Percentiles rank a stretch among this genome's conserved stretches.
phyloP scores from a whole-genome alignment of 30 jellyfish, hydroid and myxozoan species.

The Rhopilema esculentum region DNA sequence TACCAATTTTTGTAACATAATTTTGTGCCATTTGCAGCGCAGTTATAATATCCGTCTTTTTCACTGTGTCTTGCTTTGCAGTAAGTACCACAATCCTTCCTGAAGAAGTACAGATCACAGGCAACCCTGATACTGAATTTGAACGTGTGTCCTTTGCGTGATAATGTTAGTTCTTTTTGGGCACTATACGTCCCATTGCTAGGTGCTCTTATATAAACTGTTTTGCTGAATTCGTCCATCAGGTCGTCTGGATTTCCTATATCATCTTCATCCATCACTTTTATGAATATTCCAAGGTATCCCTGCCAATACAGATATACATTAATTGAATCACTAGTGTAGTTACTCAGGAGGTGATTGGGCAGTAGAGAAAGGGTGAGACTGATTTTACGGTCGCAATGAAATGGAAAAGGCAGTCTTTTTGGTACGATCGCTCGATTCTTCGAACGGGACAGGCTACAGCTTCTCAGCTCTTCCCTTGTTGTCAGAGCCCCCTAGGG shows the following conservation, averaged over 20 bases:
- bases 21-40: conserved; percentile 48
- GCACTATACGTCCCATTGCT: conserved; percentile 27
- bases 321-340: no score
- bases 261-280: conserved; percentile 55
- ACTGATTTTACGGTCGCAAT: no score
- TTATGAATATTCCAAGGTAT: conserved; percentile 11
- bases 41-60: conserved; percentile 13
- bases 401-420: no score
- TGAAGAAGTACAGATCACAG: conserved; percentile 49
- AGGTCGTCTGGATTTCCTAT: conserved; percentile 35
- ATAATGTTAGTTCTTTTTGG: background rate
- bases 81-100: conserved; percentile 26
- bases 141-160: conserved; percentile 8
- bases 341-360: no score
- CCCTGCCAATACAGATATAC: conserved; percentile 14
- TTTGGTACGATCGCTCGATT: no score
- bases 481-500: no score
- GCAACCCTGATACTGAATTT: conserved; percentile 6
- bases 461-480: no score
- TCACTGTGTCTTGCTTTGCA: conserved; percentile 47
- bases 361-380: no score
- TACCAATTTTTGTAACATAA: conserved; percentile 53
- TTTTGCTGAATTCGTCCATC: conserved; percentile 29
- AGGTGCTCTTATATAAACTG: conserved; percentile 4
- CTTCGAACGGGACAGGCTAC: no score